Evolutionary conservation across 2,113 vertebrate species (phyloP), one percentile per base, ranked within the genome.

Genomic region (Varanus komodoensis): DNA sequence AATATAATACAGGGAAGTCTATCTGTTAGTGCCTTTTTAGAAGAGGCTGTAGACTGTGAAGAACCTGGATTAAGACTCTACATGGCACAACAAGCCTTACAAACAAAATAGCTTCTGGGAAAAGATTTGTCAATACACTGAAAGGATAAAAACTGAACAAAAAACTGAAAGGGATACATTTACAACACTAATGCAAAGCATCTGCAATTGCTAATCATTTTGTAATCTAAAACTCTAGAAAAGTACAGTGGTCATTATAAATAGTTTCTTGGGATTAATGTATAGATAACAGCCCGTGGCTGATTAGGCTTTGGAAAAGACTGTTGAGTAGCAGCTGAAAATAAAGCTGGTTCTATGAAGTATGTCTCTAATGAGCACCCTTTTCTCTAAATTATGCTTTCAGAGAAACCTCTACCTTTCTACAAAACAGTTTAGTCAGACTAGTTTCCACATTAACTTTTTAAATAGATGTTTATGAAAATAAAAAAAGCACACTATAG

Each of bases 81-180:
- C 87, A 81, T 32, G 94, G 91, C 83, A 94, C 86, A 6, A 93
- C 68, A 92, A 86, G 90, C 80, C 67, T 87, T 87, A 89, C 93
- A 96, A 95, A 84, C 69, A 92, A 91, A 67, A 90, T 88, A 73
- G 91, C 52, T 88, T 95, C 86, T 93, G 93, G 86, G 92, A 96
- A 94, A 88, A 32, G 23, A 75, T 54, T 95, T 94, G 90, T 93
- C 89, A 94, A 94, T 89, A 87, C 83, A 89, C 89, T 86, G 57
- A 79, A 94, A 92, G 71, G 88, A 95, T 86, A 95, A 96, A 93
- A 86, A 80, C 54, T 90, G 89, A 69, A 93, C 93, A 92, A 75
- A 89, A 64, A 93, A 91, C n/a, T n/a, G 91, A 84, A 83, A 85
- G 94, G 54, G 79, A 91, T 25, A 81, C 68, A 68, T 84, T 95